phyloP scores from a whole-genome alignment of 2,888 invertebrate species.

The Palloptera scutellata region DNA sequence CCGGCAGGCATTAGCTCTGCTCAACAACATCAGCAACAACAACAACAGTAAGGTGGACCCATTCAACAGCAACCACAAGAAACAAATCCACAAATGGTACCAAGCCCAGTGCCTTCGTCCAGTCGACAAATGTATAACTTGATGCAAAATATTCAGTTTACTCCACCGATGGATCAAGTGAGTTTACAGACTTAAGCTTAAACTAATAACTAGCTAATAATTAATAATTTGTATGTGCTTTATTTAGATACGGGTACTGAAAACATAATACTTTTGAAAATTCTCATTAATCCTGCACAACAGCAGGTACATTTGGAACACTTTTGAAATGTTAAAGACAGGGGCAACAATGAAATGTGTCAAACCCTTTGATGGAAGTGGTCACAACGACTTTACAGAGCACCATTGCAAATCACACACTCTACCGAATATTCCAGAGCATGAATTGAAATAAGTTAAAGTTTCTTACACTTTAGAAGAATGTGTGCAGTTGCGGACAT shows the following conservation, averaged over 20 bases:
- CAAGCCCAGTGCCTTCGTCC: conserved; percentile 74
- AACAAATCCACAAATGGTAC: conserved; percentile 67
- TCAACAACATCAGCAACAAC: conserved; percentile 46
- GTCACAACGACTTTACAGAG: conserved; percentile 81
- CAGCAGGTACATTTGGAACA: conserved; percentile 87
- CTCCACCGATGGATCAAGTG: conserved; percentile 73
- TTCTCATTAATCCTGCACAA: conserved; percentile 86
- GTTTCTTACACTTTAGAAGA: too few species aligned
- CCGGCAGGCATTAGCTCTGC: conserved; percentile 58
- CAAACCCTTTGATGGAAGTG: conserved; percentile 84
- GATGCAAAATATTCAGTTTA: conserved; percentile 77
- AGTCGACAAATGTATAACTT: conserved; percentile 72
- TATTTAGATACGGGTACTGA: conserved; percentile 82
- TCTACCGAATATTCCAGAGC: conserved; percentile 92
- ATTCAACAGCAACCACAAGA: conserved; percentile 53
- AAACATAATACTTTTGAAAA: conserved; percentile 89
- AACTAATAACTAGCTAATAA: not conserved
- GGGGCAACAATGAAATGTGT: conserved; percentile 63
- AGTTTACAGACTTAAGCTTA: conserved; percentile 22
- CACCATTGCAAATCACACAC: conserved; percentile 88
- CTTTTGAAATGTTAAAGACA: conserved; percentile 91
- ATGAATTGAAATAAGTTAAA: too few species aligned
- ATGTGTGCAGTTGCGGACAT: too few species aligned
- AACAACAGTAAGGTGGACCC: conserved; percentile 39
- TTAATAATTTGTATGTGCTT: not conserved